These are phyloP conservation scores for Zosterops japonicus DNA, from an alignment of 2,113 vertebrate species.

Conservation along the genomic window DNA sequence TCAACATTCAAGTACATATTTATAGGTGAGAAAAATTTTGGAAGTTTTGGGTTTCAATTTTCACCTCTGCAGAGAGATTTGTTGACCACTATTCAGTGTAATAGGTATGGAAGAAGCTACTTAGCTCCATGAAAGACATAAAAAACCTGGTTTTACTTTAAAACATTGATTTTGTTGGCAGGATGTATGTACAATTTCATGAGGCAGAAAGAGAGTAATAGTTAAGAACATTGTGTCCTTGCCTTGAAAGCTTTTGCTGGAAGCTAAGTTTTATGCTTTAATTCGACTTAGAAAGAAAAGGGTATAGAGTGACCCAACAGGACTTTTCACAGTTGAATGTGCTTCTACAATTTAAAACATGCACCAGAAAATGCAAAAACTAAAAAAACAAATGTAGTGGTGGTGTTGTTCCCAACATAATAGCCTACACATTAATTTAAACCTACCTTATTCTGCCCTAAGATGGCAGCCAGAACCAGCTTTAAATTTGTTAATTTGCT, in stretches of 20 bases:
- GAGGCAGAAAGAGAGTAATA: neutral
- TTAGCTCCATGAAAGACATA: neutral
- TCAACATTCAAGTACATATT: neutral
- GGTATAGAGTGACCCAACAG: neutral
- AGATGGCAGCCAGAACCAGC: neutral
- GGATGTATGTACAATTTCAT: neutral
- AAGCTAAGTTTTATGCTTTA: neutral
- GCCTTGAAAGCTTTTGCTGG: constrained; percentile 5
- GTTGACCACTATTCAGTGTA: neutral
- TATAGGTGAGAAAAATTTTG: neutral
- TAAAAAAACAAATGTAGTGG: neutral
- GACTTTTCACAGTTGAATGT: neutral
- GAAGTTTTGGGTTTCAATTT: neutral
- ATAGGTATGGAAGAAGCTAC: neutral
- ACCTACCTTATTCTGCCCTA: neutral
- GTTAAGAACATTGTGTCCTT: neutral
- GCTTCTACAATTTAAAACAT: neutral
- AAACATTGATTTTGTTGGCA: neutral
- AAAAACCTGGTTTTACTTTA: neutral
- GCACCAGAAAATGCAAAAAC: neutral
- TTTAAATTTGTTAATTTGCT: neutral
- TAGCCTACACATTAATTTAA: neutral
- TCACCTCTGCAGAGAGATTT: neutral
- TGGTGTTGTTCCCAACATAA: neutral
- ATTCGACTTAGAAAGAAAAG: neutral